Evolutionary conservation across 2,797 vertebrate genomes (phyloP), one percentile per base, ranked within the genome.

Genomic region (Melopsittacus undulatus): DNA sequence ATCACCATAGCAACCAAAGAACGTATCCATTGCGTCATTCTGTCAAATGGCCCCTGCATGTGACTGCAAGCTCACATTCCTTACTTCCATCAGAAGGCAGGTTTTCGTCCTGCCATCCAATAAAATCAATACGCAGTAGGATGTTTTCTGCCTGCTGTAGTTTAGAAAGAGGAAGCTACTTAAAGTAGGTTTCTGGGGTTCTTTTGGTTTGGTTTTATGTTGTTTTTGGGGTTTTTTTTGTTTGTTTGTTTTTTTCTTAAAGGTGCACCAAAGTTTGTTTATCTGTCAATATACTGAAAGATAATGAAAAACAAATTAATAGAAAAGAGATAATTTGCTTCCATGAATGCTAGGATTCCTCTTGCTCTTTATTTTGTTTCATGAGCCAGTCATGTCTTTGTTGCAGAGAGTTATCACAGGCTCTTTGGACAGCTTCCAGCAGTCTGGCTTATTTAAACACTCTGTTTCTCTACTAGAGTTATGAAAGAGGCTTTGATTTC

Each of bases 1-100:
- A 17, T 97, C 77, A 23, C 96, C 94, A 97, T 96, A 83, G 96
- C 92, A 97, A 97, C 95, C 1, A 1, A 94, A 92, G 83, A 80
- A 96, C 77, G 82, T 96, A 86, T 92, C 89, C 67, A 72, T 83
- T 5, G 15, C 89, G 87, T 97, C 96, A 96, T 61, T 83, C 94
- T 96, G 92, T 94, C 94, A 94, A 95, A 89, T 17, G 40, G 92
- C 63, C 82, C n/a, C 72, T 91, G 83, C 96, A 97, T 89, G 96
- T 97, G 96, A 97, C 95, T 96, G 87, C 57, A 89, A 82, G 86
- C 92, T 96, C 96, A 96, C 93, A 96, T 96, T 97, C 95, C 91
- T 96, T 83, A 56, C 91, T 95, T 94, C 90, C 52, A 59, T 92
- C 77, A 94, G 93, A 94, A 94, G 92, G 92, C 43, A 95, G 95